Percentiles rank a stretch among this genome's conserved stretches.
phyloP scores from a whole-genome alignment of 1,140 invertebrate genomes.

The Melipona quadrifasciata region DNA sequence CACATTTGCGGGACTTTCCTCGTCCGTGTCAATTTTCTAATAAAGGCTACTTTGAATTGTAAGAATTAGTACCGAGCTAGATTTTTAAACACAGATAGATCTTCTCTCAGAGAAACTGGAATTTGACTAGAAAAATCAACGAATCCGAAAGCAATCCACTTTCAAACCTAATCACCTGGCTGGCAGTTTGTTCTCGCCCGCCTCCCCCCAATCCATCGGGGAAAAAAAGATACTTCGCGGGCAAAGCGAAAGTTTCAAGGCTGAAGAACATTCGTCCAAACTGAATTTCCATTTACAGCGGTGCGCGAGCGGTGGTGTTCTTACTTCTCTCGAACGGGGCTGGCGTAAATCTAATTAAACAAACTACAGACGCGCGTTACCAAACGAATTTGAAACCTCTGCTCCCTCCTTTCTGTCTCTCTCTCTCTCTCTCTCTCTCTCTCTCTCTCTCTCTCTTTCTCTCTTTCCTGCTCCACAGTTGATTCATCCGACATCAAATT shows the following conservation, averaged over 20 bases:
- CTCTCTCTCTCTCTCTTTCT: too few relatives aligned
- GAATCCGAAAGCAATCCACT: background rate
- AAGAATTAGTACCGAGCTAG: background rate
- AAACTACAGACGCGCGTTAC: conserved; percentile 16
- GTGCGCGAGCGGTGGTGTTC: background rate
- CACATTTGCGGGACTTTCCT: too few relatives aligned
- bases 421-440: background rate
- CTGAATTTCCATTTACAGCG: conserved; percentile 13
- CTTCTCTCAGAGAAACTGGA: background rate
- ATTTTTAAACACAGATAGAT: background rate
- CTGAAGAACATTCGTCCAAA: background rate
- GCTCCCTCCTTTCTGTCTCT: background rate
- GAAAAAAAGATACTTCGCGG: background rate
- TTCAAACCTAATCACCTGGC: background rate
- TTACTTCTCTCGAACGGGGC: background rate
- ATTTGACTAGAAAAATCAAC: background rate
- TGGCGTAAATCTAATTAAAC: conserved; percentile 46
- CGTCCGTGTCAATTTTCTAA: background rate
- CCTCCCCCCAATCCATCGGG: too few relatives aligned
- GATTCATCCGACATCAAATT: conserved; percentile 2
- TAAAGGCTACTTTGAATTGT: background rate
- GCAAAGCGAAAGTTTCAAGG: conserved; percentile 1
- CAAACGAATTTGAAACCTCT: background rate
- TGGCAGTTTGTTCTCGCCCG: background rate
- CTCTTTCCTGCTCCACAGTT: background rate